Conservation (phyloP, 2,113 vertebrate species). For the Chloropsis cyanopogon region DNA sequence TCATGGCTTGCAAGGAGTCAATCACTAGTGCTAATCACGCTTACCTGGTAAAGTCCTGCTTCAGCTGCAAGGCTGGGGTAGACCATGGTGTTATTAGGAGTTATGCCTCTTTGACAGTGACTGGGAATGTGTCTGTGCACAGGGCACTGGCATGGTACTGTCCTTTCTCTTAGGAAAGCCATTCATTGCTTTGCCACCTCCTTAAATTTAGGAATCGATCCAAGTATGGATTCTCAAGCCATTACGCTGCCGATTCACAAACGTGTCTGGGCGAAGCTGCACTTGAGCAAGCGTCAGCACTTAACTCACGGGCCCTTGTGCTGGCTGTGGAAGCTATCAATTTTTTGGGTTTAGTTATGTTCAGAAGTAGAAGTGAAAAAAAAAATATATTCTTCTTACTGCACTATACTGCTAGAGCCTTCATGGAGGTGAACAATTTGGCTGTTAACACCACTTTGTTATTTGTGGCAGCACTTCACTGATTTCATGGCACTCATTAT, state of each 20-base stretch:
- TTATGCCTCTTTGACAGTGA: not conserved
- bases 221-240: not conserved
- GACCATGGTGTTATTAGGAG: not conserved
- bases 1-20: not conserved
- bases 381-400: not conserved
- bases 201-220: not conserved
- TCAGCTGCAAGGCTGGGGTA: not conserved
- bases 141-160: not conserved
- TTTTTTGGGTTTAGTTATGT: not conserved
- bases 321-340: not conserved
- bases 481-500: not conserved
- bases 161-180: not conserved
- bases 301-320: not conserved
- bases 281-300: not conserved
- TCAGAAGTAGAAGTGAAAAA: not conserved
- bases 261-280: not conserved
- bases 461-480: not conserved
- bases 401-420: not conserved
- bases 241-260: fast-evolving
- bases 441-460: not conserved
- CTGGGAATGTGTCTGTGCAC: not conserved
- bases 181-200: not conserved
- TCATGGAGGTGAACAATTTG: not conserved
- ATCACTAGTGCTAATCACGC: not conserved
- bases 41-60: not conserved